These are phyloP conservation scores for Tetragnatha versicolor DNA, from an alignment of 1,140 invertebrate species.

Conservation along the genomic window DNA sequence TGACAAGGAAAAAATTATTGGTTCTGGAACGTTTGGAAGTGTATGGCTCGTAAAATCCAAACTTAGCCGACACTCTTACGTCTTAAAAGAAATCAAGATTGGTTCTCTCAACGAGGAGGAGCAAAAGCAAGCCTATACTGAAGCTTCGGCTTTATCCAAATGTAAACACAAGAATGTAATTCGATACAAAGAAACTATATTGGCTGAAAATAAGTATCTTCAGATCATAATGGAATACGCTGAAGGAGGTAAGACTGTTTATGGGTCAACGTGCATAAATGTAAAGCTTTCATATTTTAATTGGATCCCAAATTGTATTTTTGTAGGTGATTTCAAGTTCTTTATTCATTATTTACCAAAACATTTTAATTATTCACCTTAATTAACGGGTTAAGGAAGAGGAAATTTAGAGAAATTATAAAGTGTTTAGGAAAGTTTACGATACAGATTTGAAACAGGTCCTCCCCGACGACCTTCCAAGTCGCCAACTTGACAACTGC, in stretches of 20 bases:
- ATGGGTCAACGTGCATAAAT: no score
- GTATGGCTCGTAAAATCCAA: constrained; percentile 27
- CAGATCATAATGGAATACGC: constrained; percentile 71
- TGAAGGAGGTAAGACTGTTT: constrained; percentile 62
- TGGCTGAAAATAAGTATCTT: constrained; percentile 60
- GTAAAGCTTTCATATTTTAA: no score
- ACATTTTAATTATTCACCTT: no score
- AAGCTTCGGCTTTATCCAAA: constrained; percentile 66
- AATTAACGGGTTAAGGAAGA: no score
- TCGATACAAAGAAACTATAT: constrained; percentile 65
- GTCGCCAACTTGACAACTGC: no score
- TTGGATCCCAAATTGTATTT: no score
- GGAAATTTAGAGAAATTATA: no score
- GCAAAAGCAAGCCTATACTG: constrained; percentile 66
- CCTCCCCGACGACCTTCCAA: no score
- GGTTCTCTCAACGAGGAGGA: constrained; percentile 68
- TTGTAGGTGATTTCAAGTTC: no score
- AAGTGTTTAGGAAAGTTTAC: no score
- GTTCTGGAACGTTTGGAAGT: constrained; percentile 29
- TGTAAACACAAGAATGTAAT: constrained; percentile 68
- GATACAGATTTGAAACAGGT: no score
- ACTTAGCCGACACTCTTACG: background rate
- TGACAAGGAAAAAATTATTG: constrained; percentile 37
- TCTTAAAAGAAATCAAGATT: constrained; percentile 71
- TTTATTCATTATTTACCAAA: no score